Percentiles rank a stretch among this genome's conserved stretches.
Evolutionary conservation across 2,113 vertebrate genomes (phyloP).

Genomic region (Eupsittula cactorum): DNA sequence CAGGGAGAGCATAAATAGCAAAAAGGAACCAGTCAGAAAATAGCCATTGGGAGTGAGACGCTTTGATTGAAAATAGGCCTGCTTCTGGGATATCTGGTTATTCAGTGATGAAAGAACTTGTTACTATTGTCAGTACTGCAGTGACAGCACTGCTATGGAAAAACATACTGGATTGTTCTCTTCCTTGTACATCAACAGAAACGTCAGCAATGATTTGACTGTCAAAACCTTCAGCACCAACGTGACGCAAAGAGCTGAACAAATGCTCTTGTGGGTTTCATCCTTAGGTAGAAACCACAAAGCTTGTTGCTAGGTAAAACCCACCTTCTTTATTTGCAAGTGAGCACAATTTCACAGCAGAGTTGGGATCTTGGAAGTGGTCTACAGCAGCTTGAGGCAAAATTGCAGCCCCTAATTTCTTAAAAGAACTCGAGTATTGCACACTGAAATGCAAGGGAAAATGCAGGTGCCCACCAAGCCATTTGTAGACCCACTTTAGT

Average conservation of each 20-base stretch:
- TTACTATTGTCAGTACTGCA: neutral
- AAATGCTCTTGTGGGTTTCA: neutral
- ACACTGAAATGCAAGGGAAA: neutral
- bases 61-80: neutral
- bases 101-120: neutral
- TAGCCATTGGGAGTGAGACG: neutral
- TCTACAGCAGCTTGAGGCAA: neutral
- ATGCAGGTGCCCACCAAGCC: neutral
- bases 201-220: constrained; percentile 26
- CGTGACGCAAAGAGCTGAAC: constrained; percentile 30
- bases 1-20: neutral
- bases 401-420: neutral
- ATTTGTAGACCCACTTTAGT: neutral
- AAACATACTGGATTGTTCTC: constrained; percentile 19
- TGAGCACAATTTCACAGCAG: neutral
- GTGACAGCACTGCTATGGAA: neutral
- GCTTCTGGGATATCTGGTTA: neutral
- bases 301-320: neutral
- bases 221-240: neutral
- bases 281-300: neutral
- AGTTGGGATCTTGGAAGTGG: neutral
- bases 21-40: neutral
- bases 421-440: neutral
- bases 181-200: constrained; percentile 15
- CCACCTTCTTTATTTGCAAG: neutral